phyloP scores from a whole-genome alignment of 2,113 vertebrate species.

The Lichenostomus cassidix region DNA sequence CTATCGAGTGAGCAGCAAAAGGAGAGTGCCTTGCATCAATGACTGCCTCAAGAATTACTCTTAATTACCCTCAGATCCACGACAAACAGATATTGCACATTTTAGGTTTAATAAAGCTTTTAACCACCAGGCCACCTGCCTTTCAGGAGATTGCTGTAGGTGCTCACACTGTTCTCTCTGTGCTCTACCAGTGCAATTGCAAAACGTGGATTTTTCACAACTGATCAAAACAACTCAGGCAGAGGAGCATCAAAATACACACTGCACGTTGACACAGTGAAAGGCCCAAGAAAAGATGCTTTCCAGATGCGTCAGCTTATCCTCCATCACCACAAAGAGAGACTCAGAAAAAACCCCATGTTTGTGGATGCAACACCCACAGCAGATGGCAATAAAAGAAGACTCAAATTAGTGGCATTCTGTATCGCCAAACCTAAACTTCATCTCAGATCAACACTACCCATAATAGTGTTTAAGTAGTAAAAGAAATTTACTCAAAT shows the following conservation, averaged over 20 bases:
- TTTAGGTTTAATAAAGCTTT: background rate
- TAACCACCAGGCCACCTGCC: background rate
- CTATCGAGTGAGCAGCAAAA: background rate
- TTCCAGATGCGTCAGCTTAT: conserved; percentile 13
- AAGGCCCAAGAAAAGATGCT: background rate
- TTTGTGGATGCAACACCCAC: conserved; percentile 25
- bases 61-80: background rate
- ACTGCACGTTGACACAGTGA: background rate
- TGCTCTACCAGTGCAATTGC: background rate
- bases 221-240: background rate
- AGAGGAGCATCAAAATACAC: background rate
- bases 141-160: background rate
- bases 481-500: conserved; percentile 61
- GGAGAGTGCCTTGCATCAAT: background rate
- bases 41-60: background rate
- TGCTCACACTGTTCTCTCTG: background rate
- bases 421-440: conserved; percentile 54
- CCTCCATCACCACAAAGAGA: background rate
- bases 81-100: background rate
- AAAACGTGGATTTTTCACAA: background rate
- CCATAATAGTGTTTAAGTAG: conserved; percentile 55
- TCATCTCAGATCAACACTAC: conserved; percentile 56
- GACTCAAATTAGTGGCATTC: conserved; percentile 55
- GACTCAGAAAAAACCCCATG: background rate
- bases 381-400: conserved; percentile 56